Evolutionary conservation across 1,140 invertebrate species (phyloP).

Genomic region (Medauroidea extradentata): DNA sequence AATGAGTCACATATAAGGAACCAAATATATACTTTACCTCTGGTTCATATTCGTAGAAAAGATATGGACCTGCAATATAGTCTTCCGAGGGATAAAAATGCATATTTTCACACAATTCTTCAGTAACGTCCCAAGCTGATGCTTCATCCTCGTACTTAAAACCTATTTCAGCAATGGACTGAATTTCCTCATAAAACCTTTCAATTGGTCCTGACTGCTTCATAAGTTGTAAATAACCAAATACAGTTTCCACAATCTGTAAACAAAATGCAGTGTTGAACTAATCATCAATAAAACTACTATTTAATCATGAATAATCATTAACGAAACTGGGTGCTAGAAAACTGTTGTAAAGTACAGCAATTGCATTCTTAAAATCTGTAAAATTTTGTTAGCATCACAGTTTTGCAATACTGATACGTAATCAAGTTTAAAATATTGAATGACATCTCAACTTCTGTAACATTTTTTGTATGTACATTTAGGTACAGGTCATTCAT

Average conservation of each 20-base stretch:
- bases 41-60: conserved; percentile 77
- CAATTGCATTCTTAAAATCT: too few relatives aligned
- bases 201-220: conserved; percentile 54
- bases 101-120: conserved; percentile 71
- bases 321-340: too few relatives aligned
- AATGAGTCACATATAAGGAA: too few relatives aligned
- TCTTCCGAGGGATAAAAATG: conserved; percentile 72
- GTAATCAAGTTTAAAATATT: too few relatives aligned
- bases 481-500: too few relatives aligned
- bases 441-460: too few relatives aligned
- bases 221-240: conserved; percentile 70
- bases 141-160: conserved; percentile 66
- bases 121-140: conserved; percentile 70
- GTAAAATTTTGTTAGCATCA: too few relatives aligned
- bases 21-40: too few relatives aligned
- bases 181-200: conserved; percentile 70
- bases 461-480: too few relatives aligned
- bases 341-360: too few relatives aligned
- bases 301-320: too few relatives aligned
- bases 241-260: conserved; percentile 62
- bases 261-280: neutral
- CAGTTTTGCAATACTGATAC: too few relatives aligned
- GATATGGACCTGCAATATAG: conserved; percentile 67
- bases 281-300: neutral
- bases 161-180: conserved; percentile 65